Percentiles rank a stretch among this genome's conserved stretches.
phyloP scores from a whole-genome alignment of 1,140 invertebrate species.

The Drosophila paulistorum region DNA sequence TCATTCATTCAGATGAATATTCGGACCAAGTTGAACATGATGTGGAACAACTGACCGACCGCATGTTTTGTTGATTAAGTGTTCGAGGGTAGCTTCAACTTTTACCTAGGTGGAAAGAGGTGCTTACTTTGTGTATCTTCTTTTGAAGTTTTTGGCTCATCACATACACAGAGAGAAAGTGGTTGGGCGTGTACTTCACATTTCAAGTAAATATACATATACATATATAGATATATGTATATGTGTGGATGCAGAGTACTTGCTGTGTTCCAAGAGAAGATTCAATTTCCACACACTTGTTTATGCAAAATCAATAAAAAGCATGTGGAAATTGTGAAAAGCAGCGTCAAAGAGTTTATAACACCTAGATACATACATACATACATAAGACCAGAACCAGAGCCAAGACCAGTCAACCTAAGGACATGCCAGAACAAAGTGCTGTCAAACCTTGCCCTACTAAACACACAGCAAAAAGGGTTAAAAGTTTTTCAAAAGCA shows the following conservation, averaged over 20 bases:
- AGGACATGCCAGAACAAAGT: constrained; percentile 35
- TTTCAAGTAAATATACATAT: constrained; percentile 3
- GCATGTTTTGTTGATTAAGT: constrained; percentile 69
- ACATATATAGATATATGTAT: not conserved
- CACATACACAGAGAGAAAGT: constrained; percentile 16
- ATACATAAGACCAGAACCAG: constrained; percentile 19
- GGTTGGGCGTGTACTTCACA: constrained; percentile 36
- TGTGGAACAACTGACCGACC: constrained; percentile 41
- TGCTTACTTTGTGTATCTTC: constrained; percentile 6
- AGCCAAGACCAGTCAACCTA: not conserved
- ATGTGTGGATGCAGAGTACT: constrained; percentile 47
- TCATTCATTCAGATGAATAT: not conserved
- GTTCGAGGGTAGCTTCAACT: constrained; percentile 55
- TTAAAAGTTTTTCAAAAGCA: constrained; percentile 8
- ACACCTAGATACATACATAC: constrained; percentile 46
- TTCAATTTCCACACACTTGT: constrained; percentile 52
- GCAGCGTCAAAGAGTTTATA: constrained; percentile 67
- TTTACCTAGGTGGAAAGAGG: constrained; percentile 29
- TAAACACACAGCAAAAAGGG: constrained; percentile 12
- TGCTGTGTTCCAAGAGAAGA: constrained; percentile 50
- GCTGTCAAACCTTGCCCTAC: constrained; percentile 19
- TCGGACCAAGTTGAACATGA: constrained; percentile 19
- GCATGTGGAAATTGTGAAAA: constrained; percentile 35
- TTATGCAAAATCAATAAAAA: constrained; percentile 71
- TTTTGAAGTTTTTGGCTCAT: constrained; percentile 17